A percentile compares a stretch with the other conserved stretches of the same genome.
phyloP scores from a whole-genome alignment of 2,797 vertebrate genomes.

The Hydrophis major region DNA sequence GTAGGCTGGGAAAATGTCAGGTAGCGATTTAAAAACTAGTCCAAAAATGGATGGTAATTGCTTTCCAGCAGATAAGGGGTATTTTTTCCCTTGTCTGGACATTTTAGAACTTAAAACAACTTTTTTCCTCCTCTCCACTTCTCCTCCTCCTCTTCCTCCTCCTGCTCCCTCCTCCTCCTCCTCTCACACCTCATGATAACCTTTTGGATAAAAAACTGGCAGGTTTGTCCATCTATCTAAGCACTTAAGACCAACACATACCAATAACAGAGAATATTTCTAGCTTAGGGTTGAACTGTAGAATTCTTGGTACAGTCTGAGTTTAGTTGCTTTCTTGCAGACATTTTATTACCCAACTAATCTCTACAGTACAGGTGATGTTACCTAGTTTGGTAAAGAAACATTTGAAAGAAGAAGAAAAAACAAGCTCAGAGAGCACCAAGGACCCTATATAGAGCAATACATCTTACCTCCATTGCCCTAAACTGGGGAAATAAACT shows the following conservation, averaged over 20 bases:
- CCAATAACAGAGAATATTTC: not conserved
- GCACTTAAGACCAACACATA: not conserved
- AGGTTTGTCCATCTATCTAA: not conserved
- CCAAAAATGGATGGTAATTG: accelerated
- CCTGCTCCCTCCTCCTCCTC: no score
- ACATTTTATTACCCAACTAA: not conserved
- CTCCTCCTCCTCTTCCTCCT: not conserved
- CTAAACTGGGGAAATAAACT: not conserved
- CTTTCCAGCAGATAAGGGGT: not conserved
- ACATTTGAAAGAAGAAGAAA: not conserved
- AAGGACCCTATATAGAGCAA: not conserved
- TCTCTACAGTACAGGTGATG: not conserved
- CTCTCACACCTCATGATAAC: not conserved
- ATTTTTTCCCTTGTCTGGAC: not conserved
- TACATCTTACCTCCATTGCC: not conserved
- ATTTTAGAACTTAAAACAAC: not conserved
- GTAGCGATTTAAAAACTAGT: not conserved
- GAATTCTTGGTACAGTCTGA: not conserved
- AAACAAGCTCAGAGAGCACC: not conserved
- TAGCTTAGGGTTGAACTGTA: not conserved
- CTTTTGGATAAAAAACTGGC: not conserved
- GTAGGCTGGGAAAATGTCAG: accelerated
- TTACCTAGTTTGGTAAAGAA: not conserved
- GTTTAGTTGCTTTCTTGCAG: not conserved
- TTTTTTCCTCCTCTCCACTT: not conserved